Evolutionary conservation across 2,113 vertebrate genomes (phyloP), one percentile per base, ranked within the genome.

Genomic region (Catharus minimus): DNA sequence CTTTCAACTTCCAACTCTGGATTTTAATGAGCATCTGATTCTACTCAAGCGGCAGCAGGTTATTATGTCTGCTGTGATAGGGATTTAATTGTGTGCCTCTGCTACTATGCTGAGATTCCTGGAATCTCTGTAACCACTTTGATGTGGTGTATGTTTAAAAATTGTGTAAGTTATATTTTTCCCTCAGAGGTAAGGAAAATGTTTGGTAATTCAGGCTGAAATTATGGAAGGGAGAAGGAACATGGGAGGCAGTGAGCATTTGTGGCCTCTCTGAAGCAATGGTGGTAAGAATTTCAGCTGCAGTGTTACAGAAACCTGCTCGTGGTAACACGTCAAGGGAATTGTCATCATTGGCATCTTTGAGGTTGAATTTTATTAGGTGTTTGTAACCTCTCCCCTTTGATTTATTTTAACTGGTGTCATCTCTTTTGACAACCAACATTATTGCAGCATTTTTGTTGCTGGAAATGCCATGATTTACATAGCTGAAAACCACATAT

Each of bases 21-120:
- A 64, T 94, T 97, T 95, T 95, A 95, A 92, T 93, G 77, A 96
- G 75, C 75, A 81, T 89, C 61, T 38, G 88, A 88, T 89, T 90
- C 56, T 78, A 7, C 28, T 90, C 16, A n/a, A 87, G 88, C 18
- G 32, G 89, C 52, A 90, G 52, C 75, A 76, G 73, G 28, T 79
- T 92, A 86, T 92, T 94, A 80, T 32, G 80, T 88, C 44, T 94
- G 71, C 75, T 93, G 73, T 77, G 57, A 47, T 56, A 22, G 6
- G 11, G 71, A 79, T 88, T 94, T 92, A 68, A 52, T 93, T 95
- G 78, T 84, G 30, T 23, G 24, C 81, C 60, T 85, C 41, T 13
- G 18, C 72, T 50, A 32, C 50, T 82, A 3, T 49, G 44, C 71
- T 91, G 82, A 80, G 76, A 55, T 87, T 82, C 78, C 82, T 82